Conservation (phyloP, 2,888 invertebrate species). For the Tiphia femorata region DNA sequence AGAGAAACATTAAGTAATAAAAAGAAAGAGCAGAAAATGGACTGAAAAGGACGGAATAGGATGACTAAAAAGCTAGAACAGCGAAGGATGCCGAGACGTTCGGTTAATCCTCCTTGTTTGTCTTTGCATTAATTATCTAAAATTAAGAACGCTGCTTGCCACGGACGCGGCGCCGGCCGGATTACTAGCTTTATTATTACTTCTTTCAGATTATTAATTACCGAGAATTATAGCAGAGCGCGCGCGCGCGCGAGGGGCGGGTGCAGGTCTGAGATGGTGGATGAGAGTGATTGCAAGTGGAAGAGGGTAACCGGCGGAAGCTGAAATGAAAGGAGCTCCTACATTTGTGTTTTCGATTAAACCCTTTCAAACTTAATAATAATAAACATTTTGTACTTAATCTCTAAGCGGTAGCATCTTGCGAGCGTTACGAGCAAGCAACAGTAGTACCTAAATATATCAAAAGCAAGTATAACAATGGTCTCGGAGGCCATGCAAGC, state of each 20-base stretch:
- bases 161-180: conserved; percentile 56
- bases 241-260: conserved; percentile 10
- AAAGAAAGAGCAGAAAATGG: conserved; percentile 35
- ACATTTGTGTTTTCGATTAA: conserved; percentile 65
- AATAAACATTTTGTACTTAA: not conserved
- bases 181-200: conserved; percentile 68
- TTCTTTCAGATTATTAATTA: conserved; percentile 69
- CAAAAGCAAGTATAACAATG: conserved; percentile 61
- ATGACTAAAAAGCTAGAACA: no score
- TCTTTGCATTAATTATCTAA: conserved; percentile 68
- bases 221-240: conserved; percentile 58
- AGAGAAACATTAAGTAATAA: conserved; percentile 28
- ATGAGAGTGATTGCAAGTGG: conserved; percentile 18
- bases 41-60: conserved; percentile 34
- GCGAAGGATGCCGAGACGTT: no score
- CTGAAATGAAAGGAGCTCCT: conserved; percentile 48
- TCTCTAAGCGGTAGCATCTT: not conserved
- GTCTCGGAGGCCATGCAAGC: conserved; percentile 58
- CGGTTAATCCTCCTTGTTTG: conserved; percentile 65
- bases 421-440: conserved; percentile 15
- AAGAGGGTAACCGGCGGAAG: conserved; percentile 35
- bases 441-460: conserved; percentile 53
- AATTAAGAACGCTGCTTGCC: conserved; percentile 64
- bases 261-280: conserved; percentile 21
- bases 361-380: not conserved